Base-by-base conservation (phyloP, 2,888 invertebrate genomes). In the Cosmorhoe ocellata region DNA sequence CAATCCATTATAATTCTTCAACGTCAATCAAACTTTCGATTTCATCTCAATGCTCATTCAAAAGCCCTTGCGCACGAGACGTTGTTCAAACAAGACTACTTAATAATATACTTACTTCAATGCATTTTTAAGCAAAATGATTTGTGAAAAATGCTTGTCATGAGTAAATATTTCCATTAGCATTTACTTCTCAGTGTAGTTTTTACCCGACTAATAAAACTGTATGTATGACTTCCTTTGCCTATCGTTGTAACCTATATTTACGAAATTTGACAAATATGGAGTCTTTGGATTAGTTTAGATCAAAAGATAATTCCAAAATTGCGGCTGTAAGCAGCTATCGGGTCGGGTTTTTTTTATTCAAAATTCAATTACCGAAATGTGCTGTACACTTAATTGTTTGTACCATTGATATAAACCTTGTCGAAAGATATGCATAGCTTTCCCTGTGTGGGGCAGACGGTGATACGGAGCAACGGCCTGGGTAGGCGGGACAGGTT, bases 401-500 rank as follows among this genome's bases (percentile, higher is more conserved):
- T 18, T 18, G 18, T 18, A 18, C 18, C 4, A 1, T 24, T 24
- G 6, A 24, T 7, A 43, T 24, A 32, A 32, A 10, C 13, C 38
- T 46, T 39, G 27, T 33, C 38, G 39, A 39, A 46, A 39, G 43
- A 33, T 33, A 39, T 18, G 18, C 39, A 38, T 22, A 43, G 33
- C 49, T 50, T 50, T 50, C 38, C 22, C 43, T 32, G 32, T 48
- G 39, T 31, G 40, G 32, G 40, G 22, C 30, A 33, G 30, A 30
- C 22, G 36, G 34, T 37, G 30, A 34, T 13, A 36, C 64, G 62
- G 75, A 67, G 71, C 74, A 78, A 79, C 59, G 76, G 63, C 74
- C 81, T 62, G 54, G 51, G 81, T 79, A 69, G 82, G 81, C 74
- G 81, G 74, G 64, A 33, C 73, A 51, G 66, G 71, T 67, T 63